phyloP scores from a whole-genome alignment of 1,140 invertebrate species.

The Bombus soroeensis region DNA sequence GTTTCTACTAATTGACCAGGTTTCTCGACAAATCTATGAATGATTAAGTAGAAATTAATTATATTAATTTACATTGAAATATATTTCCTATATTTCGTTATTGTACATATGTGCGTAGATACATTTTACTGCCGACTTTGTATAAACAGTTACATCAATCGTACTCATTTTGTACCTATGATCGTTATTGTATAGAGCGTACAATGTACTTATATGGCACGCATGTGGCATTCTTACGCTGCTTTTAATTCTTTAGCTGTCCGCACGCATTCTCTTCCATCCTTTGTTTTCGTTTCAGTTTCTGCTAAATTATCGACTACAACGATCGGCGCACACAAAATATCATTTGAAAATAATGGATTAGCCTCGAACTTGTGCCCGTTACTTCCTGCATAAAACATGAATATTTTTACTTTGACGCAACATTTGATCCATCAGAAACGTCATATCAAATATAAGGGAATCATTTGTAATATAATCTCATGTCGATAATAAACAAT shows the following conservation, averaged over 20 bases:
- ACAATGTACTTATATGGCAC: too few species aligned
- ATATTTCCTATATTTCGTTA: neutral
- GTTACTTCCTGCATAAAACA: conserved; percentile 69
- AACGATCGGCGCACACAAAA: conserved; percentile 66
- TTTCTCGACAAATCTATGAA: conserved; percentile 29
- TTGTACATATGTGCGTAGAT: neutral
- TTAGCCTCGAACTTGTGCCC: conserved; percentile 81
- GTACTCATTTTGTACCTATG: too few species aligned
- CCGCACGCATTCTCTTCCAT: neutral
- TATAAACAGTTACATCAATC: too few species aligned
- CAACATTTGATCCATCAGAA: too few species aligned
- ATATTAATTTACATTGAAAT: neutral
- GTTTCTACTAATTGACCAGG: neutral
- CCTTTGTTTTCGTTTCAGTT: neutral
- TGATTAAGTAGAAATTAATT: neutral
- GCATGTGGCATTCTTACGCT: conserved; percentile 8
- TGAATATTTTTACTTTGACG: neutral
- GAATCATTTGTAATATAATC: neutral
- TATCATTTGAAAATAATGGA: conserved; percentile 82
- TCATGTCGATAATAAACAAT: too few species aligned
- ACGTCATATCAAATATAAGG: neutral
- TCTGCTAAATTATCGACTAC: too few species aligned
- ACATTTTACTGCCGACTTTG: too few species aligned
- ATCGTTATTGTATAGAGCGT: too few species aligned
- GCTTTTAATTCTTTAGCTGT: neutral